A percentile compares a stretch with the other conserved stretches of the same genome.
These are phyloP conservation scores for Lateolabrax maculatus DNA, from an alignment of 2,797 vertebrate species.

Conservation along the genomic window DNA sequence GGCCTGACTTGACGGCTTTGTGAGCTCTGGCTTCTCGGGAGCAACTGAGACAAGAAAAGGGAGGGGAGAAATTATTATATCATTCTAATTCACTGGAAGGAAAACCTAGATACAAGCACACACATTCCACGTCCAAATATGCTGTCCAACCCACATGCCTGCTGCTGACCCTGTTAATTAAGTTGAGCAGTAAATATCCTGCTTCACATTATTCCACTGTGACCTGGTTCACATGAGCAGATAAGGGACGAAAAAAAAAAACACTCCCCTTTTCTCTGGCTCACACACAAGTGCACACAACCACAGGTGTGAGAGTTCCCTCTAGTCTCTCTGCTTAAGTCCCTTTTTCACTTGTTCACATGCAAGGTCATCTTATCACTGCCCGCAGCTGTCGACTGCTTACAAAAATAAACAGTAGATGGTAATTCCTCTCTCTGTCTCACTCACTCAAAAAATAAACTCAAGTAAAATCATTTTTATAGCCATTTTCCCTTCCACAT, in stretches of 20 bases:
- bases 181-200: slow-evolving; percentile 64
- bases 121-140: neutral
- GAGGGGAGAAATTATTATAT: slow-evolving; percentile 1
- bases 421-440: slow-evolving; percentile 46
- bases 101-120: neutral
- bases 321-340: slow-evolving; percentile 50
- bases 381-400: slow-evolving; percentile 68
- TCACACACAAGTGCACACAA: slow-evolving; percentile 38
- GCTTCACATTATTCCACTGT: slow-evolving; percentile 40
- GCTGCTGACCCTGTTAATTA: slow-evolving; percentile 65
- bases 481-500: neutral
- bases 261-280: slow-evolving; percentile 16
- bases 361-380: slow-evolving; percentile 75
- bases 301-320: slow-evolving; percentile 50
- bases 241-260: slow-evolving; percentile 59
- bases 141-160: neutral
- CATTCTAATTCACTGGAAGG: slow-evolving; percentile 30
- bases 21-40: slow-evolving; percentile 83
- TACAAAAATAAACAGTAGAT: slow-evolving; percentile 63
- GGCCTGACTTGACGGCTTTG: slow-evolving; percentile 67
- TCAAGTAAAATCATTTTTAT: slow-evolving; percentile 1
- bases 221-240: slow-evolving; percentile 63
- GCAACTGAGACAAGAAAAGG: slow-evolving; percentile 68
- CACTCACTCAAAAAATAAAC: no score
- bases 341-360: slow-evolving; percentile 51